Evolutionary conservation across 1,140 invertebrate species (phyloP).

Genomic region (Mercenaria mercenaria): DNA sequence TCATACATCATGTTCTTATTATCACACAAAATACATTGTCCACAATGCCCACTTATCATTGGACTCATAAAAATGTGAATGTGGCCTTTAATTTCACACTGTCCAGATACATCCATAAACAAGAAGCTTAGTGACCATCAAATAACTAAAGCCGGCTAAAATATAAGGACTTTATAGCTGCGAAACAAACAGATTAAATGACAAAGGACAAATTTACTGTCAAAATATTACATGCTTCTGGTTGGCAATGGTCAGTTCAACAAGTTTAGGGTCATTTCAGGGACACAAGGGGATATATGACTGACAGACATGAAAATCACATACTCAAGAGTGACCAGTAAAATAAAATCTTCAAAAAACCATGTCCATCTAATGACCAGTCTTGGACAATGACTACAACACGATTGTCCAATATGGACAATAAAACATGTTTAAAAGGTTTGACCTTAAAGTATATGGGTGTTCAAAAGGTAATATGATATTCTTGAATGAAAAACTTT

Average conservation of each 20-base stretch:
- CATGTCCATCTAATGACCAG: slow-evolving; percentile 21
- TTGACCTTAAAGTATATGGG: neutral
- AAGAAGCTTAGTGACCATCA: slow-evolving; percentile 1
- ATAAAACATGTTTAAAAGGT: slow-evolving; percentile 7
- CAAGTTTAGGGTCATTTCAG: slow-evolving; percentile 20
- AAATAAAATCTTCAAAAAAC: slow-evolving; percentile 33
- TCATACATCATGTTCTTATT: slow-evolving; percentile 1
- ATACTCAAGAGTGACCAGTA: slow-evolving; percentile 15
- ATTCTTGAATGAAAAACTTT: slow-evolving; percentile 2
- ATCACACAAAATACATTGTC: slow-evolving; percentile 22
- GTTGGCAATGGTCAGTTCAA: slow-evolving; percentile 3
- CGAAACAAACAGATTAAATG: slow-evolving; percentile 12
- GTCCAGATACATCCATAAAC: neutral
- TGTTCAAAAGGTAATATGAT: neutral
- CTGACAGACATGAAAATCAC: slow-evolving; percentile 22
- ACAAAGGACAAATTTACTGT: slow-evolving; percentile 28
- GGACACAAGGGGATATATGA: slow-evolving; percentile 1
- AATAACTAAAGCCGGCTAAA: neutral
- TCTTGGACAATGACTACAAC: neutral
- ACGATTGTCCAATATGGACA: neutral
- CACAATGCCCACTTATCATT: slow-evolving; percentile 24
- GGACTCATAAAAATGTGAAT: neutral
- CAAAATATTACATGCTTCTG: slow-evolving; percentile 42
- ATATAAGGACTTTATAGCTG: neutral
- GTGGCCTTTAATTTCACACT: neutral